A percentile compares a stretch with the other conserved stretches of the same genome.
These are phyloP conservation scores for Drepanosiphum platanoidis DNA, from an alignment of 2,888 invertebrate genomes.

Conservation along the genomic window DNA sequence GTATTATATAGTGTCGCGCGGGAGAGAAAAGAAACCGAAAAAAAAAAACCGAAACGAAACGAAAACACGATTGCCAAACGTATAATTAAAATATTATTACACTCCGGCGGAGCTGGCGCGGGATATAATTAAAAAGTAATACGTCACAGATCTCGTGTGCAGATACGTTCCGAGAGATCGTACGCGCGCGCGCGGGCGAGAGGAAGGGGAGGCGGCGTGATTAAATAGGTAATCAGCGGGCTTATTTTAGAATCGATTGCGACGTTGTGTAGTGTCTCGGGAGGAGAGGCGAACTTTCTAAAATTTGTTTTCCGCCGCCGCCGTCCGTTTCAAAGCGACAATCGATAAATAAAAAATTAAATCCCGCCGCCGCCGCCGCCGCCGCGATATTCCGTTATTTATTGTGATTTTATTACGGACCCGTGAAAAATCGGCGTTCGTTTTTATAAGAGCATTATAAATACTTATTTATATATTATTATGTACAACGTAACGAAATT, in stretches of 20 bases:
- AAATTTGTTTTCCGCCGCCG: background rate
- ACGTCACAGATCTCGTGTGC: too few species aligned
- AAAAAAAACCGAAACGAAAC: too few species aligned
- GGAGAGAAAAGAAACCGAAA: too few species aligned
- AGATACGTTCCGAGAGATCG: background rate
- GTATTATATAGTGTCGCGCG: too few species aligned
- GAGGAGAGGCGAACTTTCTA: background rate
- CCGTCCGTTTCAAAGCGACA: background rate
- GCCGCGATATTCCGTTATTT: background rate
- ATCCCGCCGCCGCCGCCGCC: background rate
- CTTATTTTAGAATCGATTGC: conserved; percentile 31
- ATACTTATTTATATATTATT: background rate
- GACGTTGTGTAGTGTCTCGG: background rate
- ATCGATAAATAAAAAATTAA: background rate
- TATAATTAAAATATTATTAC: background rate
- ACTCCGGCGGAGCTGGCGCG: background rate
- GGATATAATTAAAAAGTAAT: background rate
- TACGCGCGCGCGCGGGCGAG: background rate
- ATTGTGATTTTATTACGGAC: background rate
- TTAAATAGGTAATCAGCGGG: background rate
- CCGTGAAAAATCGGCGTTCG: background rate
- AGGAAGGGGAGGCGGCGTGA: background rate
- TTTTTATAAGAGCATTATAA: background rate
- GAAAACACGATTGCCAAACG: background rate
- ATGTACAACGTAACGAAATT: background rate